A percentile compares a stretch with the other conserved stretches of the same genome.
phyloP scores from a whole-genome alignment of 2,113 vertebrate species.

The Procavia capensis region DNA sequence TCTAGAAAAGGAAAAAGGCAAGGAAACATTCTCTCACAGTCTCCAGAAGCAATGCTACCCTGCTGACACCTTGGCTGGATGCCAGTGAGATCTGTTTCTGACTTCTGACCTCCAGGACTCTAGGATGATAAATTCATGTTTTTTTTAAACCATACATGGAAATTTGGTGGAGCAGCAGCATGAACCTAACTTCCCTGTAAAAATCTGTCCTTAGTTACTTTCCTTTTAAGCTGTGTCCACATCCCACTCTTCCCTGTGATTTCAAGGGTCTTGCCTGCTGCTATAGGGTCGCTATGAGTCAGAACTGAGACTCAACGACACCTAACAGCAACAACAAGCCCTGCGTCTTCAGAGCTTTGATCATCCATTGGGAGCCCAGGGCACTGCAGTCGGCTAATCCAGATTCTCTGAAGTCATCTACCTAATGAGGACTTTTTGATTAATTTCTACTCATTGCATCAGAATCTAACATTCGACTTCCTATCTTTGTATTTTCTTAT shows the following conservation, averaged over 20 bases:
- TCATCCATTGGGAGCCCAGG: background rate
- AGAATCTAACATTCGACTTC: background rate
- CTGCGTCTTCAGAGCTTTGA: background rate
- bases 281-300: too few species aligned
- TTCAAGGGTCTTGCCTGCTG: background rate
- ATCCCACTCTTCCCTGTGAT: background rate
- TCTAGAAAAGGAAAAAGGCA: background rate
- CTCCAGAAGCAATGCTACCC: background rate
- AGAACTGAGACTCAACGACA: too few species aligned
- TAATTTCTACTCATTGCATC: background rate
- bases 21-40: background rate
- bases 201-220: background rate
- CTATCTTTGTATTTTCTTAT: background rate
- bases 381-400: background rate
- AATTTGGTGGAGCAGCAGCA: background rate
- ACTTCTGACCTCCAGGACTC: background rate
- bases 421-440: background rate
- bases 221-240: background rate
- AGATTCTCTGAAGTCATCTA: background rate
- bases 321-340: too few species aligned
- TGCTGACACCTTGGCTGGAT: background rate
- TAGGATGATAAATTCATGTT: background rate
- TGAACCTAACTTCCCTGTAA: background rate
- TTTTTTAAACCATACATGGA: background rate
- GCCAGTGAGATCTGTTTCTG: background rate